A percentile compares a stretch with the other conserved stretches of the same genome.
Conservation (phyloP, 1,140 invertebrate genomes). For the Pinna nobilis region DNA sequence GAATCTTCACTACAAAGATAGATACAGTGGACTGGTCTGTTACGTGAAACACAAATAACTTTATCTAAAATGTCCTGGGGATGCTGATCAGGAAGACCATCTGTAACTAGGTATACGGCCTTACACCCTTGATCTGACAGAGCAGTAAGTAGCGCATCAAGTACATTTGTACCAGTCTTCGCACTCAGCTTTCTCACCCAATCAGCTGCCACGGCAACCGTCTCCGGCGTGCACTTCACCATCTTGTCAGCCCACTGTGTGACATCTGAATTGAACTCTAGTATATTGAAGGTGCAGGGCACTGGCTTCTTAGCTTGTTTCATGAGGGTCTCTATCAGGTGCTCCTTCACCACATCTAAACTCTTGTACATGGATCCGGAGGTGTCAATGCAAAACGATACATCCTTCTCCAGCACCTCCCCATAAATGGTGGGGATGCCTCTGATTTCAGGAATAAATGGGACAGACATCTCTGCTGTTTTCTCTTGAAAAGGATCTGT, state of each 20-base stretch:
- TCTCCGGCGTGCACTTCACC: conserved; percentile 72
- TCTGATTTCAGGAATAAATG: conserved; percentile 29
- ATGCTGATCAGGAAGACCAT: conserved; percentile 73
- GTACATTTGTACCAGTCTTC: conserved; percentile 74
- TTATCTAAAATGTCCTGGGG: conserved; percentile 70
- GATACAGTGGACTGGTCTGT: conserved; percentile 70
- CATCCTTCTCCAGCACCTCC: conserved; percentile 67
- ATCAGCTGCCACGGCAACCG: conserved; percentile 68
- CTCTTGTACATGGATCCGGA: conserved; percentile 73
- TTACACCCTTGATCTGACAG: conserved; percentile 66
- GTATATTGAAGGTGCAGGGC: conserved; percentile 69
- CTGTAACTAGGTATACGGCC: conserved; percentile 73
- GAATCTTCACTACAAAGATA: conserved; percentile 64
- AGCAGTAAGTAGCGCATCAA: conserved; percentile 71
- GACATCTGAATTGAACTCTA: conserved; percentile 73
- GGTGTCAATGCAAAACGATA: conserved; percentile 73
- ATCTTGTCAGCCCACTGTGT: conserved; percentile 74
- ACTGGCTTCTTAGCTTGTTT: conserved; percentile 61
- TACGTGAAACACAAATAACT: conserved; percentile 52
- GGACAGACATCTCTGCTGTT: conserved; percentile 18
- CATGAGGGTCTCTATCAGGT: conserved; percentile 68
- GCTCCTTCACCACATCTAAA: conserved; percentile 71
- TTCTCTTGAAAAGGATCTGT: not conserved
- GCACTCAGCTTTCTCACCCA: conserved; percentile 71
- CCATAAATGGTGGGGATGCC: conserved; percentile 67